Evolutionary conservation across 2,797 vertebrate genomes (phyloP).

Genomic region (Florisuga fusca): DNA sequence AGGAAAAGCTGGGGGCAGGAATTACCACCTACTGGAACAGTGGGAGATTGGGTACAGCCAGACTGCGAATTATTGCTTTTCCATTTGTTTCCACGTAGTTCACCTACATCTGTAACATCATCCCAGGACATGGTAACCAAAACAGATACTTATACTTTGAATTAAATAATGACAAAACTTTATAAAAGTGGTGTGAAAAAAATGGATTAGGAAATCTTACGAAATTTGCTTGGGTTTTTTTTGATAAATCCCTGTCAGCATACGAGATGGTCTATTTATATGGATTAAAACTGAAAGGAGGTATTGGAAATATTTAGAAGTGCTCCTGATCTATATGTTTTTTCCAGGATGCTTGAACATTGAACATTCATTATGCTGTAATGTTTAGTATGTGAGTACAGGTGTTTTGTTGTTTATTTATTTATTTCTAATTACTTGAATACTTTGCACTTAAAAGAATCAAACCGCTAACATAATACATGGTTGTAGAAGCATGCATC

Average conservation of each 20-base stretch:
- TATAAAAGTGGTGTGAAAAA: background rate
- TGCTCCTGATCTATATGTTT: background rate
- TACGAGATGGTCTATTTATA: background rate
- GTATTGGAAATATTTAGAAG: background rate
- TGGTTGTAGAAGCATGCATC: background rate
- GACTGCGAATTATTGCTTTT: background rate
- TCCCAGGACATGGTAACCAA: background rate
- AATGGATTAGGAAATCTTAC: background rate
- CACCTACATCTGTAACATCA: background rate
- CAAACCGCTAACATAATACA: background rate
- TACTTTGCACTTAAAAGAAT: background rate
- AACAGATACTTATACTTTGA: background rate
- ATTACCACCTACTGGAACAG: background rate
- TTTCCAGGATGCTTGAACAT: conserved; percentile 7
- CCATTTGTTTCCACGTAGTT: background rate
- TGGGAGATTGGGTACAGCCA: background rate
- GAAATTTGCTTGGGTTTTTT: background rate
- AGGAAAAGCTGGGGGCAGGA: background rate
- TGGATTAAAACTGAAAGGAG: background rate
- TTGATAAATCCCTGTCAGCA: background rate
- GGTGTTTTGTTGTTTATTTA: background rate
- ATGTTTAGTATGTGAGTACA: background rate
- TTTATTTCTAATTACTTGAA: conserved; percentile 4
- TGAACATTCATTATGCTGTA: background rate
- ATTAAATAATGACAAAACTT: background rate